Percentiles rank a stretch among this genome's conserved stretches.
phyloP scores from a whole-genome alignment of 2,113 vertebrate genomes.

The Sylvietta virens region DNA sequence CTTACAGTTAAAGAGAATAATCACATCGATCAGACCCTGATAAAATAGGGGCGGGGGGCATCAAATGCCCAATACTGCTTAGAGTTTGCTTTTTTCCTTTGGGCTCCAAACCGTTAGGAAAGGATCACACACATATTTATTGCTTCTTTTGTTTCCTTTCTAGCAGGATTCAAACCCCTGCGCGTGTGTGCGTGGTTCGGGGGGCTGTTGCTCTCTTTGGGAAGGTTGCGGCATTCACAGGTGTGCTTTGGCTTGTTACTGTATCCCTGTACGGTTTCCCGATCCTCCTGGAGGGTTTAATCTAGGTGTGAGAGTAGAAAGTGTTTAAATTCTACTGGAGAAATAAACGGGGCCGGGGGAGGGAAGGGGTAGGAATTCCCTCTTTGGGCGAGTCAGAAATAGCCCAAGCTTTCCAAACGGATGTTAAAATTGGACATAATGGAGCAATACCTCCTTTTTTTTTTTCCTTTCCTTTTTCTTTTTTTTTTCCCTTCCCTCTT shows the following conservation, averaged over 20 bases:
- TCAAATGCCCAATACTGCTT: slow-evolving; percentile 29
- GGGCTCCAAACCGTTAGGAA: slow-evolving; percentile 40
- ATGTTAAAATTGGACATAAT: slow-evolving; percentile 49
- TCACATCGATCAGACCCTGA: not conserved
- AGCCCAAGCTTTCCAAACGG: slow-evolving; percentile 36
- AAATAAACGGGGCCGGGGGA: not conserved
- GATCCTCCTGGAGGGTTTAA: not conserved
- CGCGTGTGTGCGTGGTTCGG: not conserved
- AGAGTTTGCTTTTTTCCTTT: slow-evolving; percentile 30
- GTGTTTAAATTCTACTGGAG: not conserved
- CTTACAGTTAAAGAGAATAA: not conserved
- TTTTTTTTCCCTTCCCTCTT: not conserved
- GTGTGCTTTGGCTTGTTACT: not conserved
- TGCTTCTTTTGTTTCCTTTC: slow-evolving; percentile 47
- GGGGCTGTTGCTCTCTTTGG: not conserved
- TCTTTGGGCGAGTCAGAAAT: slow-evolving; percentile 51
- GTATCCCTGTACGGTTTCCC: not conserved
- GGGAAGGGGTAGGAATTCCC: not conserved
- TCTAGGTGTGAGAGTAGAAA: not conserved
- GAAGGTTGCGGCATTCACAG: not conserved
- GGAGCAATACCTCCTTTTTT: not conserved
- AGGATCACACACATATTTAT: slow-evolving; percentile 34
- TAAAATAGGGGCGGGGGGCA: not conserved
- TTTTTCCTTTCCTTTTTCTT: not conserved
- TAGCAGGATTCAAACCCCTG: not conserved